Conservation (phyloP, 2,113 vertebrate species). For the Bettongia penicillata region DNA sequence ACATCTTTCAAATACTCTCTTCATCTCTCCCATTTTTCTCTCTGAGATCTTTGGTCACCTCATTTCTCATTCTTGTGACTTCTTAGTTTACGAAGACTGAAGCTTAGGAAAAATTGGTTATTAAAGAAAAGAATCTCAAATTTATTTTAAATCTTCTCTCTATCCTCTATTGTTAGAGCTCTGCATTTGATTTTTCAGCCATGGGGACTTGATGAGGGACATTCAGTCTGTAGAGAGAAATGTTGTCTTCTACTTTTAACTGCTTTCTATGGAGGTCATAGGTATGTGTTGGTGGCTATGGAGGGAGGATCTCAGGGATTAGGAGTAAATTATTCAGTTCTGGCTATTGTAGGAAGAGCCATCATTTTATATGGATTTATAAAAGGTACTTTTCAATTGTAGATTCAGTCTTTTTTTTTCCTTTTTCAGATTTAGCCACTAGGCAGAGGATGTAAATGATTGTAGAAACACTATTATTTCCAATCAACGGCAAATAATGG, state of each 20-base stretch:
- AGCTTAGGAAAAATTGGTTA: conserved; percentile 19
- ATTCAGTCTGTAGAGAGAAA: background rate
- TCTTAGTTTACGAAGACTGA: background rate
- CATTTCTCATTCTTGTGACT: conserved; percentile 29
- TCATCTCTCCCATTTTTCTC: background rate
- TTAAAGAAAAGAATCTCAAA: background rate
- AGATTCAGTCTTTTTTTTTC: background rate
- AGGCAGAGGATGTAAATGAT: background rate
- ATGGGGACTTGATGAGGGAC: background rate
- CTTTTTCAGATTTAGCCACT: background rate
- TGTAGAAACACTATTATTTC: background rate
- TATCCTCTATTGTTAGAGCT: background rate
- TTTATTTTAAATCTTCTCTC: background rate
- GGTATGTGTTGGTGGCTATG: background rate
- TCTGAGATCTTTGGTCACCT: background rate
- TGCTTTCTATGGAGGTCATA: too few species aligned
- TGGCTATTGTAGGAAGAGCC: background rate
- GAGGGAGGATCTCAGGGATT: background rate
- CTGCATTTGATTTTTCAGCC: background rate
- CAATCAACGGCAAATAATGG: background rate
- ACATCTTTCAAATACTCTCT: background rate
- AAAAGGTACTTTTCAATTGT: background rate
- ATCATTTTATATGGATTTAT: background rate
- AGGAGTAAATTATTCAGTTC: background rate
- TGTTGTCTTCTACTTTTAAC: background rate